Evolutionary conservation across 2,888 invertebrate species (phyloP).

Genomic region (Drosophila pseudotalamancana): DNA sequence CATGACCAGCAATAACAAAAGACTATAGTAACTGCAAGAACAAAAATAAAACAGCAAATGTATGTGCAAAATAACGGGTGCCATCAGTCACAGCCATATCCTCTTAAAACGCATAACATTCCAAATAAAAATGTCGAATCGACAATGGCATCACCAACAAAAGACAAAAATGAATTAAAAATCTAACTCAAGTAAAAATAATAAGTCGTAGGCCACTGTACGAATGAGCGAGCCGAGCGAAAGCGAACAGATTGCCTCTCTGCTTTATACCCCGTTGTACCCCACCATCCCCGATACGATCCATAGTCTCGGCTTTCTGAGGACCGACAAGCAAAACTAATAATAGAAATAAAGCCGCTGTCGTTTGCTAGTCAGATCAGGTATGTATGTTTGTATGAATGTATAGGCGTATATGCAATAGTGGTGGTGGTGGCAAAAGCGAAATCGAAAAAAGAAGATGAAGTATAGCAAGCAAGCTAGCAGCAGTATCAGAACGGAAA

Average conservation of each 20-base stretch:
- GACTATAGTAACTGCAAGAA: conserved; percentile 21
- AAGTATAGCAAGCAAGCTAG: conserved; percentile 66
- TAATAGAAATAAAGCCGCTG: conserved; percentile 75
- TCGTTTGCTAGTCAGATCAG: conserved; percentile 59
- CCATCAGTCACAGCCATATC: conserved; percentile 15
- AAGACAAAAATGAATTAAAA: conserved; percentile 5
- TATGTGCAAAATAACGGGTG: conserved; percentile 18
- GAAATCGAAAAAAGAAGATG: conserved; percentile 74
- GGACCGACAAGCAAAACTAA: conserved; percentile 68
- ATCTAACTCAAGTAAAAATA: conserved; percentile 25
- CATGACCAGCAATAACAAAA: conserved; percentile 15
- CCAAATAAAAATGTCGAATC: conserved; percentile 23
- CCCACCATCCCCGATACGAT: conserved; percentile 10
- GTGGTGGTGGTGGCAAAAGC: conserved; percentile 58
- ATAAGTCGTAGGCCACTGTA: conserved; percentile 42
- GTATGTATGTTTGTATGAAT: conserved; percentile 32
- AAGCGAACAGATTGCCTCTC: conserved; percentile 46
- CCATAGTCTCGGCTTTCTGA: conserved; percentile 37
- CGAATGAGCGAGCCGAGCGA: conserved; percentile 41
- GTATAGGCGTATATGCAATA: conserved; percentile 20
- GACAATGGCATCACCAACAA: conserved; percentile 8
- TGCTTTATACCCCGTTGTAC: conserved; percentile 23
- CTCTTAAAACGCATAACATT: conserved; percentile 6
- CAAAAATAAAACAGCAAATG: not conserved
- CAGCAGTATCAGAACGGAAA: conserved; percentile 28